Base-by-base conservation (phyloP, 1,140 invertebrate genomes). In the Ladona fulva region DNA sequence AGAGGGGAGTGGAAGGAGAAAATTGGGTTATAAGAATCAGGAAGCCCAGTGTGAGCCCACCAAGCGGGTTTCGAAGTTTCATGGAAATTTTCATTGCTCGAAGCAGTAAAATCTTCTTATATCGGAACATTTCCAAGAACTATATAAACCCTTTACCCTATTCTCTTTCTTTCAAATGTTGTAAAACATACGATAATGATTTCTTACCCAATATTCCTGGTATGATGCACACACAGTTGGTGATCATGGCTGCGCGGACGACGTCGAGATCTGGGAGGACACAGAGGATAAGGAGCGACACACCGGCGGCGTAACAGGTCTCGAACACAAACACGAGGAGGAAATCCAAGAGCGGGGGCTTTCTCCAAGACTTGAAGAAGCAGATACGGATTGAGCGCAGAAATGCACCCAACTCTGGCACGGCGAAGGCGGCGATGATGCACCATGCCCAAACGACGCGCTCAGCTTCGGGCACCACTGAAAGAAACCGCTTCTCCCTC, bases 381-480 rank as follows among this genome's bases (percentile, higher is more conserved):
- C 94, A 96, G 83, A 96, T 96, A 80, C 95, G 89, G 1, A 91
- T 87, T 19, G 95, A 92, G 74, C 96, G 88, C 80, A 97, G 92
- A 16, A 96, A 85, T 0, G 94, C 92, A 11, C 95, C 94, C 25
- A 97, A 86, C 85, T 97, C 95, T 0, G 96, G 96, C 59, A 96
- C 89, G 0, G 93, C 88, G 82, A 94, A 96, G 0, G 92, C 92
- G 80, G 96, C 92, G 44, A 97, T 86, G n/a, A 97, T 85, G 77
- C 93, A 94, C 96, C 96, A 97, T 83, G 95, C 94, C 95, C 95
- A 97, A 12, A 92, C 93, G 76, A 96, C 91, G 74, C 94, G 89
- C 84, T 97, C 95, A 79, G 91, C 90, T 79, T 93, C 91, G 3
- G 94, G 92, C 79, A 95, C 84, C 42, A 88, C 89, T 0, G 93